Evolutionary conservation across 92 coral and sea anemone genomes (phyloP), one percentile per base, ranked within the genome.

Genomic region (Micromussa lordhowensis): DNA sequence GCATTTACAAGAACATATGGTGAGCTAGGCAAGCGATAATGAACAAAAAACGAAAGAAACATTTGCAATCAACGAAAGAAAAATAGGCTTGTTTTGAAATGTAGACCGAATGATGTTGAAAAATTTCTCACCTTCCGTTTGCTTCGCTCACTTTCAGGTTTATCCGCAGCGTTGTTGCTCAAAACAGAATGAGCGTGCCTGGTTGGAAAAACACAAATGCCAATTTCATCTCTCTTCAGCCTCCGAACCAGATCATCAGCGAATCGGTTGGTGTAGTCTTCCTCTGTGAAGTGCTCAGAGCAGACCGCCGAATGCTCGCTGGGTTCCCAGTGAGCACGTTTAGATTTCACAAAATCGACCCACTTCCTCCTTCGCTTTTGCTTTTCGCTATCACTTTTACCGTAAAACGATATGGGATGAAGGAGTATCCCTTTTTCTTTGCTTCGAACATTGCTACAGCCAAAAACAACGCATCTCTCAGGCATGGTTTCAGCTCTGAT

Each of bases 241-340:
- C 80, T 76, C 59, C 61, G 34, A 9, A 22, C 80, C 80, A 44
- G n/a, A 75, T 75, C 79, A 18, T 40, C 80, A 9, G 58, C 57
- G 15, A 49, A 76, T 21, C 79, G 19, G 40, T 72, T 35, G 0
- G 66, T 64, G 38, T 40, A 78, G 4, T 68, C 90, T 68, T 79
- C 90, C n/a, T 68, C 48, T 76, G 54, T 44, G 85, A 79, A 87
- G 68, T 87, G 90, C 69, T 68, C 66, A 24, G 90, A 80, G 90
- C 86, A 79, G 35, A 87, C 76, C 1, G 75, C 69, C 61, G 85
- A 87, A 55, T 48, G 79, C 44, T 82, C 51, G 26, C 54, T 78
- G 5, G 61, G 61, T 55, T 55, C 61, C 61, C 61, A 66, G 6
- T 66, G 61, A 0, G 61, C 61, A 3, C 61, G 61, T 55, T 55